phyloP scores from a whole-genome alignment of 2,113 vertebrate genomes.

The Holacanthus passer region DNA sequence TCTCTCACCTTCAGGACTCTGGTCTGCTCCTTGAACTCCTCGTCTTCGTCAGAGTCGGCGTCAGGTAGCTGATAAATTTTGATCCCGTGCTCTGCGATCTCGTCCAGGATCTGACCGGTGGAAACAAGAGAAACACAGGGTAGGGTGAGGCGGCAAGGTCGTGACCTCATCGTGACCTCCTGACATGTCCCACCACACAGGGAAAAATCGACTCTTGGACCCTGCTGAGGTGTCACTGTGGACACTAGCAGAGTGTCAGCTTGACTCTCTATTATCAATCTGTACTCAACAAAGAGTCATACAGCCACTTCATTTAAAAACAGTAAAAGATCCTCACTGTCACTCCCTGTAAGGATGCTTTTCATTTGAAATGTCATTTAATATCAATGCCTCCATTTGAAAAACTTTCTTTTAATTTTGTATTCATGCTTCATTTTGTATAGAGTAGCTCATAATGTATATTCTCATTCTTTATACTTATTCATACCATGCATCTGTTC shows the following conservation, averaged over 20 bases:
- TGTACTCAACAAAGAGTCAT: not conserved
- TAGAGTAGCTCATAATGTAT: too few relatives aligned
- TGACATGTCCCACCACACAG: not conserved
- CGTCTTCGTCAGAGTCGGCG: constrained; percentile 95
- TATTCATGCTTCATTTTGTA: not conserved
- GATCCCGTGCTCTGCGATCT: constrained; percentile 93
- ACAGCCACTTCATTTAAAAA: not conserved
- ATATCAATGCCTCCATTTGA: not conserved
- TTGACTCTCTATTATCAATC: not conserved
- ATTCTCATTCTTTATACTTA: too few relatives aligned
- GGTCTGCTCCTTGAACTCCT: constrained; percentile 96
- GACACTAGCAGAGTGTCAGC: not conserved
- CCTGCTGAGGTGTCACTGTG: not conserved
- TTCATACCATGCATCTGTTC: not conserved
- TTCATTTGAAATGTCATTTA: not conserved
- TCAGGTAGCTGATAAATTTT: constrained; percentile 94
- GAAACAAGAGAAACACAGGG: constrained; percentile 3
- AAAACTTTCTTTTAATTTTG: not conserved
- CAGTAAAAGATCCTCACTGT: not conserved
- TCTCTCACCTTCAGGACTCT: constrained; percentile 89
- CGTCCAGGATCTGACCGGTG: constrained; percentile 88
- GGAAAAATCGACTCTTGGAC: not conserved
- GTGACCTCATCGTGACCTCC: constrained; percentile 31
- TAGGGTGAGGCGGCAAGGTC: constrained; percentile 15
- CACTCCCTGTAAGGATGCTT: not conserved